Evolutionary conservation across 2,888 invertebrate species (phyloP).

Genomic region (Ceraclea dissimilis): DNA sequence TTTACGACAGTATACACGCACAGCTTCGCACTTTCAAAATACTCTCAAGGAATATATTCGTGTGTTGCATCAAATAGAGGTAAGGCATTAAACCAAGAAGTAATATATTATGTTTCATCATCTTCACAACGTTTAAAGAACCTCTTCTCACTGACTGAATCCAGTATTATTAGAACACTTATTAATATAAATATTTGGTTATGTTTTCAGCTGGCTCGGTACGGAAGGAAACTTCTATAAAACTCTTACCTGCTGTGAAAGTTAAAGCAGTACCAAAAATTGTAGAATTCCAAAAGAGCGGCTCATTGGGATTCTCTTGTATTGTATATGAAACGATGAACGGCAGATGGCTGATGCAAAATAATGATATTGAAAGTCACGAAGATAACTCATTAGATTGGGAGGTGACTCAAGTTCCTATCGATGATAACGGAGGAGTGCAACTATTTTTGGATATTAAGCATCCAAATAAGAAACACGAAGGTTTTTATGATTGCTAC

Average conservation of each 20-base stretch:
- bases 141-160: no score
- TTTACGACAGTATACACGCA: constrained; percentile 9
- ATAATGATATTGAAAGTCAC: not conserved
- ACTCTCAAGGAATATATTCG: constrained; percentile 35
- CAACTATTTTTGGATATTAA: constrained; percentile 16
- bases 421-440: constrained; percentile 4
- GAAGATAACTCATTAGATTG: not conserved
- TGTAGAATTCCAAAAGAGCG: constrained; percentile 16
- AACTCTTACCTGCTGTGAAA: constrained; percentile 31
- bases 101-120: no score
- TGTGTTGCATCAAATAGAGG: constrained; percentile 42
- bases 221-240: constrained; percentile 32
- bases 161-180: no score
- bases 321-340: constrained; percentile 10
- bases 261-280: constrained; percentile 29
- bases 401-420: constrained; percentile 5
- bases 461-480: constrained; percentile 14
- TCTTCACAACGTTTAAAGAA: no score
- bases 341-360: constrained; percentile 9
- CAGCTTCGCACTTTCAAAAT: constrained; percentile 8
- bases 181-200: constrained; percentile 1
- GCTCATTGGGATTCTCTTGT: constrained; percentile 17
- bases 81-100: no score
- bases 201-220: constrained; percentile 35
- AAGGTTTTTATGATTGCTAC: constrained; percentile 18